phyloP scores from a whole-genome alignment of 2,797 vertebrate genomes.

The Molossus molossus region DNA sequence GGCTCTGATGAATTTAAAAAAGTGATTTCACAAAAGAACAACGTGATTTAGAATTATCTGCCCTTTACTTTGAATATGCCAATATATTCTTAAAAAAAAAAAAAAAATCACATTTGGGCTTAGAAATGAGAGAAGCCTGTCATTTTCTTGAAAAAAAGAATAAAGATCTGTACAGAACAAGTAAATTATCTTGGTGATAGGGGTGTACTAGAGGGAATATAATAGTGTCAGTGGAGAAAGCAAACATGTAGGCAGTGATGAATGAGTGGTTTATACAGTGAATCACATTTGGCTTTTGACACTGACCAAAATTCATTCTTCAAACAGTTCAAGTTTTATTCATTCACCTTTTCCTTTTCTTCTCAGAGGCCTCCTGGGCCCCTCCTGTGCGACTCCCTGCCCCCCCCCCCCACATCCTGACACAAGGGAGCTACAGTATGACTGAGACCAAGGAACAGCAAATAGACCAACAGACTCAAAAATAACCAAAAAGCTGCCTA shows the following conservation, averaged over 20 bases:
- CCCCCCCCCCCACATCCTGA: neutral
- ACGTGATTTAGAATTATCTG: constrained; percentile 55
- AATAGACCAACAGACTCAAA: neutral
- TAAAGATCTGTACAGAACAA: neutral
- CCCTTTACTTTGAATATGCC: constrained; percentile 43
- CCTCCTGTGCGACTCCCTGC: neutral
- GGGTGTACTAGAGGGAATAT: neutral
- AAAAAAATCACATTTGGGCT: neutral
- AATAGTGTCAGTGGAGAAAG: constrained; percentile 51
- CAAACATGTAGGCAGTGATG: constrained; percentile 30
- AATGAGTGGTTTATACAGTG: constrained; percentile 48
- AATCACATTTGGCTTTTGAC: constrained; percentile 70
- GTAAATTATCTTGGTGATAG: constrained; percentile 3
- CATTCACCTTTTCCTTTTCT: neutral
- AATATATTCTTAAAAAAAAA: neutral
- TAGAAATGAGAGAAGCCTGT: constrained; percentile 48
- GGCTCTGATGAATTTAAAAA: constrained; percentile 58
- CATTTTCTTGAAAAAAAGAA: constrained; percentile 47
- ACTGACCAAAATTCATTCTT: constrained; percentile 52
- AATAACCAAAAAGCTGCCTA: neutral
- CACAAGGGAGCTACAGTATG: neutral
- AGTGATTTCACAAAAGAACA: constrained; percentile 43
- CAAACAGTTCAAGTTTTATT: neutral
- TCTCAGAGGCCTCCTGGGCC: neutral
- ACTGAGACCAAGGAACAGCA: neutral